A percentile compares a stretch with the other conserved stretches of the same genome.
These are phyloP conservation scores for Forficula auricularia DNA, from an alignment of 1,140 invertebrate genomes.

Conservation along the genomic window DNA sequence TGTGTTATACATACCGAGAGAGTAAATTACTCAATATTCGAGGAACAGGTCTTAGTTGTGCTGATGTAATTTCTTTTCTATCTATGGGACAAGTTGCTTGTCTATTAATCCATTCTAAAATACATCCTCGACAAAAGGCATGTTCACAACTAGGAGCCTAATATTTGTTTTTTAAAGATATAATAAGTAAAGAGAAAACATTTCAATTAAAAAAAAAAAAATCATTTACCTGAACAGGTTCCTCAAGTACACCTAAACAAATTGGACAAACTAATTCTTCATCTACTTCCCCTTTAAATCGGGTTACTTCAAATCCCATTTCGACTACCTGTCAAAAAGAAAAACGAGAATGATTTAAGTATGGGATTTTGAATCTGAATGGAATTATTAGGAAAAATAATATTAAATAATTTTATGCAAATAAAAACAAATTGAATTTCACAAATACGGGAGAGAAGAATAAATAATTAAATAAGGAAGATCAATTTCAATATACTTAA, in stretches of 20 bases:
- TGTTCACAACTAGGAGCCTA: slow-evolving; percentile 90
- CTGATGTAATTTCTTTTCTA: slow-evolving; percentile 66
- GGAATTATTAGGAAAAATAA: no score
- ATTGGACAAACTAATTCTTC: slow-evolving; percentile 84
- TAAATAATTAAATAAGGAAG: no score
- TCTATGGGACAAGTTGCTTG: slow-evolving; percentile 89
- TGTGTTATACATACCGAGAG: slow-evolving; percentile 41
- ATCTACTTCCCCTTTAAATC: slow-evolving; percentile 80
- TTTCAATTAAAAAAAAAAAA: background rate
- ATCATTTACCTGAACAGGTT: slow-evolving; percentile 62
- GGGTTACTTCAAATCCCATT: slow-evolving; percentile 78
- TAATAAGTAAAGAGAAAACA: background rate
- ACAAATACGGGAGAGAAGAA: no score
- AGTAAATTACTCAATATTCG: slow-evolving; percentile 81
- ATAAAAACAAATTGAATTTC: no score
- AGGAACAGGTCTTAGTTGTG: slow-evolving; percentile 75
- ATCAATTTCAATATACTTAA: no score
- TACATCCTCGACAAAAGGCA: slow-evolving; percentile 84
- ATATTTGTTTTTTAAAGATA: background rate
- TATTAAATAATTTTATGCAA: no score
- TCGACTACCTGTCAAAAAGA: slow-evolving; percentile 2
- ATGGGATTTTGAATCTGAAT: no score
- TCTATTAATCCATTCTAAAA: slow-evolving; percentile 82
- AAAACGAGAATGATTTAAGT: no score
- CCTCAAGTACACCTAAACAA: slow-evolving; percentile 76